Percentiles rank a stretch among this genome's conserved stretches.
Conservation (phyloP, 2,888 invertebrate species). For the Exocentrus adspersus region DNA sequence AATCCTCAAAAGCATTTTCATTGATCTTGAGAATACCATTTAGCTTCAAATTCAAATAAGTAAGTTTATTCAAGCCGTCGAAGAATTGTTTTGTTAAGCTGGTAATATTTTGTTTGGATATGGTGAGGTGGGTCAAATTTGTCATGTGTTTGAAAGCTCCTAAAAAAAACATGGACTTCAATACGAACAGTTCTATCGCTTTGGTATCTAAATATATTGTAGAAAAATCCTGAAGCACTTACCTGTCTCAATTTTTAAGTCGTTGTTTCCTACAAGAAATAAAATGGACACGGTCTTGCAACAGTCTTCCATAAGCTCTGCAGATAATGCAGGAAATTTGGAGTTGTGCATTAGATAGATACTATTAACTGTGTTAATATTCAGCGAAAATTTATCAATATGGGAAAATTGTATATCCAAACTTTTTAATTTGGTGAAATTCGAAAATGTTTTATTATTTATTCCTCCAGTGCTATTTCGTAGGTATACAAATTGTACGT, state of each 20-base stretch:
- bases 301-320: conserved; percentile 16
- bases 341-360: conserved; percentile 32
- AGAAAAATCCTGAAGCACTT: too few relatives aligned
- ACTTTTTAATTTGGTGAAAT: conserved; percentile 14
- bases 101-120: conserved; percentile 30
- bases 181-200: background rate
- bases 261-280: conserved; percentile 20
- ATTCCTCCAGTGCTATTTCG: conserved; percentile 27
- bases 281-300: conserved; percentile 23
- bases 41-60: conserved; percentile 27
- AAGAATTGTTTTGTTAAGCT: conserved; percentile 20
- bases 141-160: conserved; percentile 27
- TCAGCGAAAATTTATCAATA: conserved; percentile 23
- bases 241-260: conserved; percentile 25
- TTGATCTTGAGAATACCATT: conserved; percentile 27
- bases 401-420: conserved; percentile 31
- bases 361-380: conserved; percentile 1
- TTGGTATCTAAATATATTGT: background rate
- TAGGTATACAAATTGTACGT: conserved; percentile 24
- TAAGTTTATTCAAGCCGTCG: conserved; percentile 24
- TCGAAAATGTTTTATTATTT: conserved; percentile 14
- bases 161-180: conserved; percentile 4
- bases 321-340: conserved; percentile 26
- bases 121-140: conserved; percentile 30
- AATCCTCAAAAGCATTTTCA: conserved; percentile 23